Percentiles rank a stretch among this genome's conserved stretches.
phyloP scores from a whole-genome alignment of 2,888 invertebrate species.

The Scelioninae gen. 1 region DNA sequence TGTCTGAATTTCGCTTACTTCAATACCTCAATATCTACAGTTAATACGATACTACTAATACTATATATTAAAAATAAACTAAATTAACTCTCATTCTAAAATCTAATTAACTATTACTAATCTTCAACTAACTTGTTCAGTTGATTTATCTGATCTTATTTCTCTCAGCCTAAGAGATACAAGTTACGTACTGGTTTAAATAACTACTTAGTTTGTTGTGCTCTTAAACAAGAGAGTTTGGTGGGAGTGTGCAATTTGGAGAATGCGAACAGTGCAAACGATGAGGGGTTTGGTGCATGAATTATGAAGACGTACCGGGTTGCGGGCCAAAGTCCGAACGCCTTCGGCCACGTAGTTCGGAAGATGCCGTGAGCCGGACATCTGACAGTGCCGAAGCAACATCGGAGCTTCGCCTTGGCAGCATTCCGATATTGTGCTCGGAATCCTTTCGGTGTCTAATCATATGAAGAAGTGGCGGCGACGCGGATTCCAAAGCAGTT shows the following conservation, averaged over 20 bases:
- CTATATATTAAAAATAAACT: no score
- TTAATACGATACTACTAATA: no score
- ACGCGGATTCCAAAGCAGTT: conserved; percentile 78
- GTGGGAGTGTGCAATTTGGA: conserved; percentile 33
- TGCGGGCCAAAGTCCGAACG: conserved; percentile 79
- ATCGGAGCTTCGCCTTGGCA: conserved; percentile 77
- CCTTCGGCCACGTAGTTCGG: conserved; percentile 77
- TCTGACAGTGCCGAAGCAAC: conserved; percentile 76
- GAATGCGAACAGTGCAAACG: conserved; percentile 44
- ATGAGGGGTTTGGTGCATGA: conserved; percentile 35
- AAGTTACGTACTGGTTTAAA: no score
- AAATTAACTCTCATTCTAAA: no score
- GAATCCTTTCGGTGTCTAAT: conserved; percentile 78
- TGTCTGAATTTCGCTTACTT: no score
- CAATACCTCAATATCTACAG: no score
- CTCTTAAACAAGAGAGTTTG: conserved; percentile 25
- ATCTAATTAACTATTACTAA: no score
- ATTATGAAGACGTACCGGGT: conserved; percentile 78
- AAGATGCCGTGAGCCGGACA: conserved; percentile 75
- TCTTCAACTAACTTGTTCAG: no score
- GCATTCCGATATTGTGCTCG: conserved; percentile 75
- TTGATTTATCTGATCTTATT: no score
- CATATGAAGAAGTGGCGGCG: conserved; percentile 74
- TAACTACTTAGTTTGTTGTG: conserved; percentile 1
- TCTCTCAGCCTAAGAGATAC: no score